Conservation (phyloP, 2,888 invertebrate genomes). For the Hymenopus coronatus region DNA sequence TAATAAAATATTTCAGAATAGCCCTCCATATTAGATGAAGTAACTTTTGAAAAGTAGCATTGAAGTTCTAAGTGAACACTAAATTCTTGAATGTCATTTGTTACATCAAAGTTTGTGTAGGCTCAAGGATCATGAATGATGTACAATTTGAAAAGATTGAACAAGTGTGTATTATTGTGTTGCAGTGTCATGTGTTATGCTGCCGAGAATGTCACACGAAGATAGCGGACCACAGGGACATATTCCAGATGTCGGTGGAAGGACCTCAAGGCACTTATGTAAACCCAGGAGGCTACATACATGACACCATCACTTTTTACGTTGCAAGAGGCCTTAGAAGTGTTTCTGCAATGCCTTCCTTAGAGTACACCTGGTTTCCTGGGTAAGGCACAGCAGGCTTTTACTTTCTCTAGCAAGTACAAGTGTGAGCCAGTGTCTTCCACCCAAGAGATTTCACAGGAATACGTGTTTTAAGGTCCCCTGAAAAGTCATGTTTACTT, state of each 20-base stretch:
- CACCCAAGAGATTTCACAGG: too few relatives aligned
- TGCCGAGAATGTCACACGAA: conserved; percentile 50
- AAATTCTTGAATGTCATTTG: too few relatives aligned
- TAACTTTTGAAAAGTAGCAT: too few relatives aligned
- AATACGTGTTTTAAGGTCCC: too few relatives aligned
- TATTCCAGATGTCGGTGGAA: conserved; percentile 78
- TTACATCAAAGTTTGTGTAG: too few relatives aligned
- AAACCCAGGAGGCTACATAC: conserved; percentile 75
- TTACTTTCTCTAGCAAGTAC: too few relatives aligned
- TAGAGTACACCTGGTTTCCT: conserved; percentile 82
- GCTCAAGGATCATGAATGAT: too few relatives aligned
- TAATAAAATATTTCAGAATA: too few relatives aligned
- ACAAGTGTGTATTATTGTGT: not conserved
- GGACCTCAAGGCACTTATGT: conserved; percentile 79
- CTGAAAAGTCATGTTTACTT: not conserved
- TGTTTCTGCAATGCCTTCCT: conserved; percentile 54
- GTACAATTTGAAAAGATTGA: too few relatives aligned
- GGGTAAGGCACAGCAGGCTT: conserved; percentile 56
- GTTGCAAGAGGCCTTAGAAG: conserved; percentile 53
- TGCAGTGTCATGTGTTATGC: conserved; percentile 53
- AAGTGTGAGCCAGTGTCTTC: too few relatives aligned
- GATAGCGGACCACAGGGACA: conserved; percentile 63
- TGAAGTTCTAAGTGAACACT: too few relatives aligned
- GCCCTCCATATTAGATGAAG: too few relatives aligned
- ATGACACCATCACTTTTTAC: conserved; percentile 73